Conservation (phyloP, 2,797 vertebrate species). For the Spinibarbus caldwelli region DNA sequence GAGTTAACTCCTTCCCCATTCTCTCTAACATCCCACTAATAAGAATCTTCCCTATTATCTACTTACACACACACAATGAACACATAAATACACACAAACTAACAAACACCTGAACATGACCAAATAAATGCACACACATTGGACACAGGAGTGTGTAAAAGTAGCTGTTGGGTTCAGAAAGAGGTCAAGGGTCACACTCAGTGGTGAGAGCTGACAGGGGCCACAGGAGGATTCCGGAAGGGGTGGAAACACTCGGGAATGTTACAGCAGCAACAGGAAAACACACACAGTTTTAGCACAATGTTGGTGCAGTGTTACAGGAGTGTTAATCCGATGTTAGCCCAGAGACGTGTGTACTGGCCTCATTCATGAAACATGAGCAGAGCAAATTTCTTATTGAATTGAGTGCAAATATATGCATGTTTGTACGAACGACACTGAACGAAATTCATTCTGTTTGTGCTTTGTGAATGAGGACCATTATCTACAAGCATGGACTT, state of each 20-base stretch:
- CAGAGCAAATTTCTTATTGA: constrained; percentile 13
- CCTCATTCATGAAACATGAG: background rate
- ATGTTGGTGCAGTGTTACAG: background rate
- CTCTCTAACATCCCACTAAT: background rate
- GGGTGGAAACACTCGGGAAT: constrained; percentile 7
- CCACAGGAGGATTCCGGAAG: constrained; percentile 24
- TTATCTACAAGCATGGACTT: background rate
- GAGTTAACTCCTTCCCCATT: background rate
- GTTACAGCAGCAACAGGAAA: constrained; percentile 16
- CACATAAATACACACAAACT: background rate
- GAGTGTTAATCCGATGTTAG: background rate
- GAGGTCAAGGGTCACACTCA: constrained; percentile 19
- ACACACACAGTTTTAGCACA: background rate
- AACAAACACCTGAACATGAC: background rate
- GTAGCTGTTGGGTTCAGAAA: constrained; percentile 1
- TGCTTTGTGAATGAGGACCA: background rate
- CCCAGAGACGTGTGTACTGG: background rate
- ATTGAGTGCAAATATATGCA: background rate
- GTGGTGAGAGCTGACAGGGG: constrained; percentile 13
- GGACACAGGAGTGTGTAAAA: background rate
- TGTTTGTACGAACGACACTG: background rate
- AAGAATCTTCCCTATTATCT: background rate
- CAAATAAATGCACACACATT: background rate
- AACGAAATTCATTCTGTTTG: background rate
- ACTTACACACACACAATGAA: constrained; percentile 28